Conservation (phyloP, 2,888 invertebrate species). For the Perdita meconis region DNA sequence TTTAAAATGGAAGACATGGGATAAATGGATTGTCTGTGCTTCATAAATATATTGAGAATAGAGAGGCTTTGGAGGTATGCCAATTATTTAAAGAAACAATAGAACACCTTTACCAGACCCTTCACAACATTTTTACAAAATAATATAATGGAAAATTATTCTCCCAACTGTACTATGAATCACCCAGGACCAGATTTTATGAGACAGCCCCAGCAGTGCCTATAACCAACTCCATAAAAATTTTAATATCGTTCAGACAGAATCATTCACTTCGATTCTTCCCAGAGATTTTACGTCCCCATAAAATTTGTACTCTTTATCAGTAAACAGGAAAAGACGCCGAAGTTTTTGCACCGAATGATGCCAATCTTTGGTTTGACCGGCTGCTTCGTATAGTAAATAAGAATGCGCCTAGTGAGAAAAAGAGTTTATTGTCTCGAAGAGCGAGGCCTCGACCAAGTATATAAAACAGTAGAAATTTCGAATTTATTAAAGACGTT, state of each 20-base stretch:
- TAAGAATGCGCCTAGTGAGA: not conserved
- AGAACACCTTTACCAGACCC: no score
- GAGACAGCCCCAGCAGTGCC: not conserved
- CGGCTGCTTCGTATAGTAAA: not conserved
- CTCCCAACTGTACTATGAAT: no score
- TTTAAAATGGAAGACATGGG: no score
- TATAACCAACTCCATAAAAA: not conserved
- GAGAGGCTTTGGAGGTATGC: no score
- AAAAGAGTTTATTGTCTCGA: slow-evolving; percentile 9
- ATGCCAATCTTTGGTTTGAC: not conserved
- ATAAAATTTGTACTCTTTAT: slow-evolving; percentile 1
- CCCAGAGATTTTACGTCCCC: not conserved
- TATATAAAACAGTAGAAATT: slow-evolving; percentile 10
- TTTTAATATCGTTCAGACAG: not conserved
- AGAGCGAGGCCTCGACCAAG: slow-evolving; percentile 20
- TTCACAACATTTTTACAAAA: no score
- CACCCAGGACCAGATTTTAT: no score
- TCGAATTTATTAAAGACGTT: no score
- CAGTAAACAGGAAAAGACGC: not conserved
- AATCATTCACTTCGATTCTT: not conserved
- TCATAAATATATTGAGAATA: no score
- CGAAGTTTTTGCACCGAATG: slow-evolving; percentile 15
- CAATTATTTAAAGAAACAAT: no score
- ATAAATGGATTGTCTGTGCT: no score
- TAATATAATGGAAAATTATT: no score